Percentiles rank a stretch among this genome's conserved stretches.
Evolutionary conservation across 2,888 invertebrate species (phyloP).

Genomic region (Caenorhabditis panamensis): DNA sequence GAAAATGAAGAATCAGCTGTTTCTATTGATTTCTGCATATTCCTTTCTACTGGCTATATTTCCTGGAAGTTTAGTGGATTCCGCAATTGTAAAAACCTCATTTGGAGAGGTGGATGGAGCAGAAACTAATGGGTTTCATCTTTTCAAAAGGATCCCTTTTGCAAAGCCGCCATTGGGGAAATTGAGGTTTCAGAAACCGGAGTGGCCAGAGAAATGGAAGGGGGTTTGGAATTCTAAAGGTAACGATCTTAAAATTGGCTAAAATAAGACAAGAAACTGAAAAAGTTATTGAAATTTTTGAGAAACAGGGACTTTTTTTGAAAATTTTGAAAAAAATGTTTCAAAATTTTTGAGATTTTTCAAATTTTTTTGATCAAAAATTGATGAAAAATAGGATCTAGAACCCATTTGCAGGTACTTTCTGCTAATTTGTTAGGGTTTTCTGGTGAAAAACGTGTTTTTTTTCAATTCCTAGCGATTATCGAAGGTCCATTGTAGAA

Average conservation of each 20-base stretch:
- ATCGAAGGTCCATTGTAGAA: too few relatives aligned
- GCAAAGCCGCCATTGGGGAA: conserved; percentile 73
- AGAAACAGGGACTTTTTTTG: background rate
- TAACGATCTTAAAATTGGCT: too few relatives aligned
- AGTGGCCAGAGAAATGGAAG: conserved; percentile 64
- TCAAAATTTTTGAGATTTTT: too few relatives aligned
- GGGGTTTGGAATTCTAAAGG: conserved; percentile 65
- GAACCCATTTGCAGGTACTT: too few relatives aligned
- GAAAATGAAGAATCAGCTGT: conserved; percentile 2
- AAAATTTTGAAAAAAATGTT: conserved; percentile 2
- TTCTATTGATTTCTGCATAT: background rate
- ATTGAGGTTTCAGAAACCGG: conserved; percentile 69
- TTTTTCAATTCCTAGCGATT: too few relatives aligned
- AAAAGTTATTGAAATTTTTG: background rate
- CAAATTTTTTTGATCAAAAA: too few relatives aligned
- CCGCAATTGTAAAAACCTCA: conserved; percentile 16
- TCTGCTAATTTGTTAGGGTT: too few relatives aligned
- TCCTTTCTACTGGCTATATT: background rate
- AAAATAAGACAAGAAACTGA: too few relatives aligned
- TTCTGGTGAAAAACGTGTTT: too few relatives aligned
- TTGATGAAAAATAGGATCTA: too few relatives aligned
- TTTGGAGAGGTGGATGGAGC: conserved; percentile 30
- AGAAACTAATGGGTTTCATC: conserved; percentile 14
- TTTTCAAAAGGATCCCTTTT: conserved; percentile 68
- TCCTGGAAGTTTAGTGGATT: background rate